These are phyloP conservation scores for Trogon surrucura DNA, from an alignment of 2,113 vertebrate genomes.

Conservation along the genomic window DNA sequence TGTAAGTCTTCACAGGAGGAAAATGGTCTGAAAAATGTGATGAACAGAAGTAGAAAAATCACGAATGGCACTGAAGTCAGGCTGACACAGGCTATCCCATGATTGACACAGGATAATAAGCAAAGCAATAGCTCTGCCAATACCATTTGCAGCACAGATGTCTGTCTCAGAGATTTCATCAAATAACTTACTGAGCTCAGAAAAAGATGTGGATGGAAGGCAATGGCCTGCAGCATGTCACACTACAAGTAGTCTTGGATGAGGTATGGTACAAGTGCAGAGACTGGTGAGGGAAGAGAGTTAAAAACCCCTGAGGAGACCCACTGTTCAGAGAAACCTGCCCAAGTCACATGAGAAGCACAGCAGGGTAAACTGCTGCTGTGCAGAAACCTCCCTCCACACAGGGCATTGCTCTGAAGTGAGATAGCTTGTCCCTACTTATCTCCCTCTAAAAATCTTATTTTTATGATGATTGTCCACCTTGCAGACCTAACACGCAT, in stretches of 20 bases:
- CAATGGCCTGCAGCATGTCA: neutral
- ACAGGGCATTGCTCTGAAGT: neutral
- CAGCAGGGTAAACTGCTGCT: neutral
- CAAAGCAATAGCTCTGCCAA: neutral
- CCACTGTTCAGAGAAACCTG: neutral
- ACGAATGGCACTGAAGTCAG: neutral
- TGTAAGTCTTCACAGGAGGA: neutral
- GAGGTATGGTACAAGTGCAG: neutral
- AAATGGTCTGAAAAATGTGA: neutral
- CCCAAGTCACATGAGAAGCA: neutral
- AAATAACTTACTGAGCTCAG: neutral
- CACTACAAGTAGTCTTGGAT: fast-evolving
- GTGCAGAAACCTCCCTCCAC: neutral
- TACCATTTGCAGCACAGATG: neutral
- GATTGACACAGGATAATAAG: neutral
- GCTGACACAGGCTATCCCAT: neutral
- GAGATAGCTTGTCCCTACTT: neutral
- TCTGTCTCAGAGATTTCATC: neutral
- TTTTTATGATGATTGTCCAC: neutral
- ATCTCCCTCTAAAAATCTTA: neutral
- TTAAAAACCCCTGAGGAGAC: neutral
- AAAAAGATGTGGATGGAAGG: neutral
- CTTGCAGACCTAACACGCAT: neutral
- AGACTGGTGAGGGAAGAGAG: neutral
- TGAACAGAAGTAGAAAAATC: neutral